phyloP scores from a whole-genome alignment of 2,113 vertebrate species.

The Cebus imitator region DNA sequence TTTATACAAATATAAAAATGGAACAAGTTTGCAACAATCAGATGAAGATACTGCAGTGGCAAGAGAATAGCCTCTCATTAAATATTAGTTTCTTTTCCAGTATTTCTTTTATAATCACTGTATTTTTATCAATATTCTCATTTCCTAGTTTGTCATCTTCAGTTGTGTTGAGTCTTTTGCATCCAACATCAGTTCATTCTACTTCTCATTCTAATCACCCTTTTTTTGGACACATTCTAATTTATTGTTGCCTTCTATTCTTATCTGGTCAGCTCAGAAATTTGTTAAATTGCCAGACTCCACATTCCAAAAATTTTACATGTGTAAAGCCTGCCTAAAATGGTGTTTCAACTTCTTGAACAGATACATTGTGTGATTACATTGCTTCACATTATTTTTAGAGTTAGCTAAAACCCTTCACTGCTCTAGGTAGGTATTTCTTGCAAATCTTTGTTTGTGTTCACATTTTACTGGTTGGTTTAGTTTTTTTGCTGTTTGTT shows the following conservation, averaged over 20 bases:
- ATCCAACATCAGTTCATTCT: neutral
- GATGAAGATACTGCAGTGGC: neutral
- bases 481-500: neutral
- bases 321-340: neutral
- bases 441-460: neutral
- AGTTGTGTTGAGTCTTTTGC: neutral
- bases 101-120: neutral
- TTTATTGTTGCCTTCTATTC: neutral
- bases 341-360: neutral
- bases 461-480: neutral
- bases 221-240: neutral
- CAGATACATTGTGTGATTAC: neutral
- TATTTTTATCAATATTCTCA: neutral
- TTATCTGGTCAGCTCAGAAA: neutral
- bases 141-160: neutral
- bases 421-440: neutral
- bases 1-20: neutral
- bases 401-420: neutral
- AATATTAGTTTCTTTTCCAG: neutral
- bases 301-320: neutral
- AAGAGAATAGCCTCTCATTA: neutral
- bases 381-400: neutral
- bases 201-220: neutral
- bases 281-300: neutral
- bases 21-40: neutral